Percentiles rank a stretch among this genome's conserved stretches.
These are phyloP conservation scores for Ernsta delagoae DNA, from an alignment of 2,888 invertebrate genomes.

Conservation along the genomic window DNA sequence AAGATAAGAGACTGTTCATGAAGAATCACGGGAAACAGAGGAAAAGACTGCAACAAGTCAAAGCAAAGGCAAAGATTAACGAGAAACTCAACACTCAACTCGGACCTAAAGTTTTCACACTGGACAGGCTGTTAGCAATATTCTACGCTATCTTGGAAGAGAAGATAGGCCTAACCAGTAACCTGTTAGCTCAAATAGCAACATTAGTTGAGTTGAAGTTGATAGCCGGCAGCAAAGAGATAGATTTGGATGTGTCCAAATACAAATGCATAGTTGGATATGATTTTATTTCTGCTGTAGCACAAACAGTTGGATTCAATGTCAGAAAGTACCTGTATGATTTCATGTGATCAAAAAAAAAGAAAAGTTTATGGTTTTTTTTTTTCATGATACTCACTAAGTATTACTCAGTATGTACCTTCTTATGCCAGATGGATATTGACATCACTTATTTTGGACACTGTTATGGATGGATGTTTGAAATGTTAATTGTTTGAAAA, in stretches of 20 bases:
- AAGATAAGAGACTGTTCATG: constrained; percentile 94
- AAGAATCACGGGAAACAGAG: constrained; percentile 90
- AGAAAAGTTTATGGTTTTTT: no score
- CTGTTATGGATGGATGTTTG: no score
- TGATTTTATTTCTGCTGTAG: constrained; percentile 91
- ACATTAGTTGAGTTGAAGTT: constrained; percentile 94
- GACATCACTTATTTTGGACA: no score
- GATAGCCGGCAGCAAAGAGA: constrained; percentile 89
- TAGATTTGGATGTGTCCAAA: constrained; percentile 91
- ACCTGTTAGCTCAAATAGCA: constrained; percentile 94
- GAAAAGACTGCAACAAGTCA: constrained; percentile 86
- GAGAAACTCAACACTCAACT: constrained; percentile 87
- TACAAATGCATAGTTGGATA: constrained; percentile 94
- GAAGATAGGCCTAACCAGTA: constrained; percentile 93
- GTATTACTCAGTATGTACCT: no score
- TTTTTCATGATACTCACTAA: no score
- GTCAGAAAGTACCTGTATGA: constrained; percentile 91
- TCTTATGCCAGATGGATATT: no score
- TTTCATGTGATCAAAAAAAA: constrained; percentile 70
- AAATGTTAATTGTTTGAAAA: no score
- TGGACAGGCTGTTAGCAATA: constrained; percentile 93
- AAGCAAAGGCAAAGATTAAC: constrained; percentile 83
- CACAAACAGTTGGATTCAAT: constrained; percentile 91
- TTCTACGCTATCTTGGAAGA: constrained; percentile 95
- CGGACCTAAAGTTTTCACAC: constrained; percentile 93